phyloP scores from a whole-genome alignment of 2,113 vertebrate species.

The Columba livia region DNA sequence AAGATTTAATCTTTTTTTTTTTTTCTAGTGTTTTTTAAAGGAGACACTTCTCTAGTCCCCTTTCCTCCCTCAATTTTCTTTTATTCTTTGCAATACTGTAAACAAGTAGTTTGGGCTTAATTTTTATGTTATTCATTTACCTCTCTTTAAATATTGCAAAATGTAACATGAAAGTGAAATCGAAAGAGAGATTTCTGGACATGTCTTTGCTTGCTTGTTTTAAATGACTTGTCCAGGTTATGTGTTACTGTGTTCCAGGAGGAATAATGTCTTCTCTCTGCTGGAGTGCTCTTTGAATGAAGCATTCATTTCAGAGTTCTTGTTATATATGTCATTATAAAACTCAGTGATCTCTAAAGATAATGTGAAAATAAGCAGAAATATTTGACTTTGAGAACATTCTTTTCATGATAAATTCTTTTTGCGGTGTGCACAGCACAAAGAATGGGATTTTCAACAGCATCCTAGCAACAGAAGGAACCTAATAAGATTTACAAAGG shows the following conservation, averaged over 20 bases:
- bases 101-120: not conserved
- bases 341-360: not conserved
- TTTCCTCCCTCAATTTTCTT: not conserved
- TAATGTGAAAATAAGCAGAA: constrained; percentile 6
- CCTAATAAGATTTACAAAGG: not conserved
- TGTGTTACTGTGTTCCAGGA: not conserved
- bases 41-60: not conserved
- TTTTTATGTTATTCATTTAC: not conserved
- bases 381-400: not conserved
- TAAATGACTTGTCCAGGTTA: not conserved
- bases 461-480: not conserved
- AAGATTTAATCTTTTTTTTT: not conserved
- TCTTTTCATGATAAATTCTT: not conserved
- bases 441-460: not conserved
- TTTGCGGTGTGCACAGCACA: not conserved
- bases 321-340: not conserved
- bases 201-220: not conserved
- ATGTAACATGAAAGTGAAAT: not conserved
- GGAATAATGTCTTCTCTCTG: not conserved
- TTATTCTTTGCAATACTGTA: not conserved
- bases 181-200: not conserved
- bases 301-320: not conserved
- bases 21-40: not conserved
- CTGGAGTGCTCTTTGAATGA: not conserved
- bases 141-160: not conserved